A percentile compares a stretch with the other conserved stretches of the same genome.
Evolutionary conservation across 2,888 invertebrate genomes (phyloP).

Genomic region (Epinotia bilunana): DNA sequence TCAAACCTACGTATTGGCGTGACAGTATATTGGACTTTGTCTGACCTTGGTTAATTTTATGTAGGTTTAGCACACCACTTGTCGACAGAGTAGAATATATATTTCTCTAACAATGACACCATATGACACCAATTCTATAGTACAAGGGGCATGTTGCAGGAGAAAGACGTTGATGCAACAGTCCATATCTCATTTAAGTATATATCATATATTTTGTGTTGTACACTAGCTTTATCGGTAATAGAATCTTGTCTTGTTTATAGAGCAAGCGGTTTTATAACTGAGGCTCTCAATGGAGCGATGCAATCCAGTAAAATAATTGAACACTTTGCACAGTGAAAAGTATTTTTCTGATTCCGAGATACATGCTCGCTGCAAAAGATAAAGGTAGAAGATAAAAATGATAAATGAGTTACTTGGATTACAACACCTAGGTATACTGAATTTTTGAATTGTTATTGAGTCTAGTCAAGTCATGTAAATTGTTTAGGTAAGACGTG

Average conservation of each 20-base stretch:
- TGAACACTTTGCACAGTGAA: not conserved
- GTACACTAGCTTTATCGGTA: conserved; percentile 3
- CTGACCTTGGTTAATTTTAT: conserved; percentile 7
- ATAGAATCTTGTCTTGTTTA: conserved; percentile 13
- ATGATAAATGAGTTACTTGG: too few relatives aligned
- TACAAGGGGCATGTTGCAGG: not conserved
- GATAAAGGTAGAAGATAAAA: too few relatives aligned
- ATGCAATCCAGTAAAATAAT: not conserved
- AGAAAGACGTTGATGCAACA: not conserved
- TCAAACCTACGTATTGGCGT: conserved; percentile 10
- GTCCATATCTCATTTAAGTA: not conserved
- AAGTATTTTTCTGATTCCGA: not conserved
- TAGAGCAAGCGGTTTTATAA: conserved; percentile 8
- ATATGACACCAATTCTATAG: not conserved
- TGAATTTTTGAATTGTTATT: not conserved
- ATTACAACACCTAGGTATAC: not conserved
- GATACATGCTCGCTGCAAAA: not conserved
- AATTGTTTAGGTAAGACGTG: not conserved
- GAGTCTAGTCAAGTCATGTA: not conserved
- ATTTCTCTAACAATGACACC: not conserved
- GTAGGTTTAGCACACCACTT: conserved; percentile 7
- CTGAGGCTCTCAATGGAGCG: not conserved
- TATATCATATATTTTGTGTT: not conserved
- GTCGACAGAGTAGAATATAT: not conserved
- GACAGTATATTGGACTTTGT: conserved; percentile 7